These are phyloP conservation scores for Rynchops niger DNA, from an alignment of 2,113 vertebrate genomes.

Conservation along the genomic window DNA sequence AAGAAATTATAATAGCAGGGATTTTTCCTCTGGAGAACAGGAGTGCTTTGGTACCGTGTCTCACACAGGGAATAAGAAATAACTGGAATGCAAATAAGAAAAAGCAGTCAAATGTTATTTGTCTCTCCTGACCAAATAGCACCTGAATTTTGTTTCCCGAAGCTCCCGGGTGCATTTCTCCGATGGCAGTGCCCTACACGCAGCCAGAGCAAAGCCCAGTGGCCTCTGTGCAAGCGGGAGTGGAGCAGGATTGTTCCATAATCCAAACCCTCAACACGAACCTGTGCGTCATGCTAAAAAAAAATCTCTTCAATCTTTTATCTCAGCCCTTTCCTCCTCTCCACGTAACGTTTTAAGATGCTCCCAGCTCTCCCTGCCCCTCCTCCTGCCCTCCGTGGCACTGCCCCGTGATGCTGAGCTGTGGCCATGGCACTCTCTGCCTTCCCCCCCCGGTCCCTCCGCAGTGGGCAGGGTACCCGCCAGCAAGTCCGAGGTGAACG, in stretches of 20 bases:
- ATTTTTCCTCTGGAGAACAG: constrained; percentile 1
- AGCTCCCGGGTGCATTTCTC: not conserved
- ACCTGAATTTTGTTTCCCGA: not conserved
- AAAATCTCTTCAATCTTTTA: not conserved
- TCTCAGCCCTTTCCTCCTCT: not conserved
- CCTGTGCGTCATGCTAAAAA: fast-evolving
- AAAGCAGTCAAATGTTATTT: not conserved
- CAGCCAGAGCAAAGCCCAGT: not conserved
- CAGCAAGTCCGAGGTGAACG: not conserved
- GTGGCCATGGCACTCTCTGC: fast-evolving
- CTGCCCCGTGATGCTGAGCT: fast-evolving
- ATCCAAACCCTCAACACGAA: fast-evolving
- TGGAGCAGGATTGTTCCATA: not conserved
- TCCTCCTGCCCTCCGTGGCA: fast-evolving
- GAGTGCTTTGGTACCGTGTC: fast-evolving
- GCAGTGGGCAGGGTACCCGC: not conserved
- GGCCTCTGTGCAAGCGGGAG: fast-evolving
- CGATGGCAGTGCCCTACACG: not conserved
- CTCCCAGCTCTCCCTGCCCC: fast-evolving
- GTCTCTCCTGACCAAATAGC: not conserved
- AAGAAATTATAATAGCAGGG: not conserved
- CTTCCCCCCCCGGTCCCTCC: not conserved
- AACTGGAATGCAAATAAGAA: not conserved
- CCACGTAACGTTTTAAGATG: fast-evolving
- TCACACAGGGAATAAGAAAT: not conserved